phyloP scores from a whole-genome alignment of 2,113 vertebrate genomes.

The Ursus arctos region DNA sequence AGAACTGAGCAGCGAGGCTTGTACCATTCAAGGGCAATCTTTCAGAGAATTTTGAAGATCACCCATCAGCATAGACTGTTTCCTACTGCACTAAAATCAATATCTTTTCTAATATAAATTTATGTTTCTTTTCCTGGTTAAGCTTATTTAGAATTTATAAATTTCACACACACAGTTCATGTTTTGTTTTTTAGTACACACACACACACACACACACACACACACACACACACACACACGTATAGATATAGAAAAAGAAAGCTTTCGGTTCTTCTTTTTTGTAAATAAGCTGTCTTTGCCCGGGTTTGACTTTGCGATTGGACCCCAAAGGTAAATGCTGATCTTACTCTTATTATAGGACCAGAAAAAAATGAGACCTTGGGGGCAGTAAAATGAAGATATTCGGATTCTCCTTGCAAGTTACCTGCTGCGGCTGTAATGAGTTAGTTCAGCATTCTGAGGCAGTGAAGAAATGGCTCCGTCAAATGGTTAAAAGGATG shows the following conservation, averaged over 20 bases:
- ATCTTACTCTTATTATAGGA: background rate
- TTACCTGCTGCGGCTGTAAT: background rate
- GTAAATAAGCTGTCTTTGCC: background rate
- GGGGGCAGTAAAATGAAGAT: background rate
- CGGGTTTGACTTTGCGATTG: background rate
- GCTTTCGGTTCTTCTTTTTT: background rate
- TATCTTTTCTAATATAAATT: background rate
- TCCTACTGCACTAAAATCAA: background rate
- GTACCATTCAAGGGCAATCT: background rate
- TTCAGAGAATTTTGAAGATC: background rate
- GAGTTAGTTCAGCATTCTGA: background rate
- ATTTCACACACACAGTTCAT: background rate
- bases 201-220: background rate
- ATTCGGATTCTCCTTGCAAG: background rate
- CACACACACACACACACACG: background rate
- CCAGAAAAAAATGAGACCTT: background rate
- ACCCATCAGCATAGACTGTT: background rate
- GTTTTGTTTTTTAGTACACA: background rate
- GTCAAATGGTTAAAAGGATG: background rate
- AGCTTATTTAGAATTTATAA: background rate
- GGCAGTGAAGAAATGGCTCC: background rate
- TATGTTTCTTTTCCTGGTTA: background rate
- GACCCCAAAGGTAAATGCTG: background rate
- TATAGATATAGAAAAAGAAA: background rate
- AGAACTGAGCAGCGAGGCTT: background rate